Conservation (phyloP, 2,888 invertebrate genomes). For the Watsonalla cultraria region DNA sequence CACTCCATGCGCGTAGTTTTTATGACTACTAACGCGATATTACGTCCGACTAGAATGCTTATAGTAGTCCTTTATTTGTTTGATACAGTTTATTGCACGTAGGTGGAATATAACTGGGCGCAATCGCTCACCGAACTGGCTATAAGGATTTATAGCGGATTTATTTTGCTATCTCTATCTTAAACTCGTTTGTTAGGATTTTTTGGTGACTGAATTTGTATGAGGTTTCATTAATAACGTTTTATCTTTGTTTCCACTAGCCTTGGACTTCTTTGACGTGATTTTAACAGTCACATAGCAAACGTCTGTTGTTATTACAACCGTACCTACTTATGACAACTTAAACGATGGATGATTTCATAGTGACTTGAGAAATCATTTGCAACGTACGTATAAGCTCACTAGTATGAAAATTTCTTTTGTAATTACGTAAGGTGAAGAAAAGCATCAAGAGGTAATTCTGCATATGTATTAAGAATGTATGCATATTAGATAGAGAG, state of each 20-base stretch:
- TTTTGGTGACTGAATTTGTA: background rate
- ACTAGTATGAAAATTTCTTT: too few species aligned
- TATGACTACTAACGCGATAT: conserved; percentile 67
- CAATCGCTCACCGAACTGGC: conserved; percentile 30
- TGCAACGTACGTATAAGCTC: too few species aligned
- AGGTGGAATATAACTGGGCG: conserved; percentile 46
- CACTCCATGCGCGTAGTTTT: conserved; percentile 65
- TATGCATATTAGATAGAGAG: too few species aligned
- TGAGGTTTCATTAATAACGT: background rate
- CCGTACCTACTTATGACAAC: too few species aligned
- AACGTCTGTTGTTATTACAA: too few species aligned
- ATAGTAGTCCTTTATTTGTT: conserved; percentile 60
- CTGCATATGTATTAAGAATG: too few species aligned
- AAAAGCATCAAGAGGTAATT: too few species aligned
- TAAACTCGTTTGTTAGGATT: background rate
- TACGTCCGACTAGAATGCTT: conserved; percentile 54
- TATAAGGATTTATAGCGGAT: conserved; percentile 20
- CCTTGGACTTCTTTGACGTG: too few species aligned
- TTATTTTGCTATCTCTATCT: conserved; percentile 12
- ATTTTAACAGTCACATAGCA: too few species aligned
- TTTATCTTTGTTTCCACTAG: background rate
- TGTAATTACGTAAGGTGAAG: too few species aligned
- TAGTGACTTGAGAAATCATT: too few species aligned
- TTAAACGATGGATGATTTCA: too few species aligned
- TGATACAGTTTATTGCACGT: conserved; percentile 59